phyloP scores from a whole-genome alignment of 2,797 vertebrate genomes.

The Chelidonichthys spinosus region DNA sequence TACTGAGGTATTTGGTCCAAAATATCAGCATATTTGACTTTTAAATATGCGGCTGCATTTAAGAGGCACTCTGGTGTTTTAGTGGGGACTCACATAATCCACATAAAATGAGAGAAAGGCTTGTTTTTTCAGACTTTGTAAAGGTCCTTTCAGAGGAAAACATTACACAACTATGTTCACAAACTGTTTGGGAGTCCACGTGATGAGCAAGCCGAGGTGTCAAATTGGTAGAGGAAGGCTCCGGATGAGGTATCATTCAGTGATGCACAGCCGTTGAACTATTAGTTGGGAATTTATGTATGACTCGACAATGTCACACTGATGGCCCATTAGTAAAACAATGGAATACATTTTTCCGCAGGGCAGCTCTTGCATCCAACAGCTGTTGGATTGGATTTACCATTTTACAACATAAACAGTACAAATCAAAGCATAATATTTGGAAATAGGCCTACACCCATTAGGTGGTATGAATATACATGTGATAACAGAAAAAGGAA shows the following conservation, averaged over 20 bases:
- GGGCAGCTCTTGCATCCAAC: not conserved
- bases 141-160: not conserved
- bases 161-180: not conserved
- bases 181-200: not conserved
- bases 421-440: not conserved
- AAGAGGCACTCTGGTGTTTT: not conserved
- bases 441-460: not conserved
- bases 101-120: not conserved
- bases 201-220: not conserved
- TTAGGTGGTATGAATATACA: not conserved
- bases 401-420: not conserved
- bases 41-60: slow-evolving; percentile 4
- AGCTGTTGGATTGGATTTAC: not conserved
- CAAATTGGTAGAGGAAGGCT: not conserved
- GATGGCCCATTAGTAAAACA: not conserved
- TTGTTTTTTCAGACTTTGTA: not conserved
- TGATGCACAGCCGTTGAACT: not conserved
- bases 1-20: not conserved
- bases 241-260: not conserved
- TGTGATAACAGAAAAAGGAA: not conserved
- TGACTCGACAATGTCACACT: not conserved
- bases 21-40: not conserved
- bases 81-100: slow-evolving; percentile 1
- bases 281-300: not conserved
- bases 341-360: not conserved